These are phyloP conservation scores for Drosophila neocordata DNA, from an alignment of 1,140 invertebrate genomes.

Conservation along the genomic window DNA sequence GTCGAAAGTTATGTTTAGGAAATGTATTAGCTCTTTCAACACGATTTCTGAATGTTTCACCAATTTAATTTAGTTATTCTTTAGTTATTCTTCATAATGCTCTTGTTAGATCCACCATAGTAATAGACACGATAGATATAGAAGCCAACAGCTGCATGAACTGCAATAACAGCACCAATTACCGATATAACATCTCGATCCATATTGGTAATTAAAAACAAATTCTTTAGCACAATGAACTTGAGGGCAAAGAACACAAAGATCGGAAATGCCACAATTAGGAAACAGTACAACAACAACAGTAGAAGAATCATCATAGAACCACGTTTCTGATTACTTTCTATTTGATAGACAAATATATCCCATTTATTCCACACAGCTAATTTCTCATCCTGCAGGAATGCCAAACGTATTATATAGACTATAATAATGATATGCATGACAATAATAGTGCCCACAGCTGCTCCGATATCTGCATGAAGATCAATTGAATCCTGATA, in stretches of 20 bases:
- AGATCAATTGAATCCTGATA: neutral
- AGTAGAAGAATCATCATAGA: constrained; percentile 27
- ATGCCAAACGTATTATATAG: constrained; percentile 35
- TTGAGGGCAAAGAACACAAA: constrained; percentile 44
- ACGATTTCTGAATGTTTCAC: too few relatives aligned
- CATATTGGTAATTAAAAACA: constrained; percentile 28
- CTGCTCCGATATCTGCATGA: constrained; percentile 37
- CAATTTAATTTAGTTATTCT: neutral
- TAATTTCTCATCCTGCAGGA: constrained; percentile 23
- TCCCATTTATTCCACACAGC: constrained; percentile 17
- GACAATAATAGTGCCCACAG: constrained; percentile 35
- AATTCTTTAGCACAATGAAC: constrained; percentile 47
- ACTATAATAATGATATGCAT: constrained; percentile 32
- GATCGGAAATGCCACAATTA: constrained; percentile 43
- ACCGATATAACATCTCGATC: constrained; percentile 42
- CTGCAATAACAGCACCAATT: constrained; percentile 38
- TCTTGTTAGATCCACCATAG: constrained; percentile 17
- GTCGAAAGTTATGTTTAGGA: neutral
- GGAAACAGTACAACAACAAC: constrained; percentile 28
- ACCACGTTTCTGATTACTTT: constrained; percentile 6
- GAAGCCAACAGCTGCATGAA: constrained; percentile 40
- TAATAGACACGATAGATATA: constrained; percentile 40
- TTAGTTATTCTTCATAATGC: constrained; percentile 9
- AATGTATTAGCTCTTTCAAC: too few relatives aligned
- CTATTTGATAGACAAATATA: neutral